These are phyloP conservation scores for Heliconius hewitsoni DNA, from an alignment of 1,140 invertebrate genomes.

Conservation along the genomic window DNA sequence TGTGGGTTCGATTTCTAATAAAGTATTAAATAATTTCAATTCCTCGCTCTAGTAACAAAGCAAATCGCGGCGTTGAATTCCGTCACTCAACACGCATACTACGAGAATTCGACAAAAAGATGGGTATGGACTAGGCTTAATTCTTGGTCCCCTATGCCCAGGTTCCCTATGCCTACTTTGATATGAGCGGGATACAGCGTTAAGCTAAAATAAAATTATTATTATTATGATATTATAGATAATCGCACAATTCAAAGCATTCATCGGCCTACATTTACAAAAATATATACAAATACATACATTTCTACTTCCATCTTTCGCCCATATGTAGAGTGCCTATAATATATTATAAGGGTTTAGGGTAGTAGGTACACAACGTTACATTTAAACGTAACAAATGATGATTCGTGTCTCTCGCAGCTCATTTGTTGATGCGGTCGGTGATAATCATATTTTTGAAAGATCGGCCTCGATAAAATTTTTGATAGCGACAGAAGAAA, in stretches of 20 bases:
- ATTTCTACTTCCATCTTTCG: not conserved
- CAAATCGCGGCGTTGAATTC: no score
- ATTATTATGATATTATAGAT: no score
- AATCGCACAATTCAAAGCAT: no score
- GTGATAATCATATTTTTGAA: conserved; percentile 64
- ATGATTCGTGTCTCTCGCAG: conserved; percentile 47
- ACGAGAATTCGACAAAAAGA: not conserved
- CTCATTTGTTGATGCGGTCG: conserved; percentile 58
- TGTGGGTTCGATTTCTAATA: no score
- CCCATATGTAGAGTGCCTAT: conserved; percentile 3
- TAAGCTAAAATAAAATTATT: not conserved
- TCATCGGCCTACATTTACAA: no score
- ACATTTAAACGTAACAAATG: conserved; percentile 45
- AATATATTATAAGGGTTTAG: conserved; percentile 4
- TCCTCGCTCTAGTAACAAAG: no score
- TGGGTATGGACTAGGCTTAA: not conserved
- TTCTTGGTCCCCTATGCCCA: not conserved
- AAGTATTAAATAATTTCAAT: no score
- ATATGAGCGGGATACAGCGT: not conserved
- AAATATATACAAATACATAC: not conserved
- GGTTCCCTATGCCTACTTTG: not conserved
- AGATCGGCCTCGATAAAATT: conserved; percentile 60
- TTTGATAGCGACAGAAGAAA: conserved; percentile 47
- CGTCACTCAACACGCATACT: no score
- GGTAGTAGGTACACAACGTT: not conserved